Conservation (phyloP, 1,140 invertebrate species). For the Asobara japonica region DNA sequence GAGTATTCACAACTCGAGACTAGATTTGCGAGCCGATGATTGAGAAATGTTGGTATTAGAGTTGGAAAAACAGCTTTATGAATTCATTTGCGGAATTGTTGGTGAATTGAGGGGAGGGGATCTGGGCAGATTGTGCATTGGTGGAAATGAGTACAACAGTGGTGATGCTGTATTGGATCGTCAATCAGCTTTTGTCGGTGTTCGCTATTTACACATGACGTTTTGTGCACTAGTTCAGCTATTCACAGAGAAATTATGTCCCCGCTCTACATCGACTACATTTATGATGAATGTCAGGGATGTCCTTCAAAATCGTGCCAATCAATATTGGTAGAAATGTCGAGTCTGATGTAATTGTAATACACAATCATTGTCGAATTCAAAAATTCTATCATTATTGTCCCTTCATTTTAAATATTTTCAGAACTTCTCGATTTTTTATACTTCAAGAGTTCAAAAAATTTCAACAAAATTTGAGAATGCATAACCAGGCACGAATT, state of each 20-base stretch:
- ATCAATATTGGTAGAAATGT: background rate
- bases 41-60: background rate
- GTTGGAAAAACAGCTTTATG: background rate
- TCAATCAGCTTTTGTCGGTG: slow-evolving; percentile 16
- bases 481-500: too few relatives aligned
- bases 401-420: too few relatives aligned
- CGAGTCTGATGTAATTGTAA: background rate
- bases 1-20: background rate
- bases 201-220: slow-evolving; percentile 1
- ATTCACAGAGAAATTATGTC: slow-evolving; percentile 36
- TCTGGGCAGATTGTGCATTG: background rate
- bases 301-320: slow-evolving; percentile 16
- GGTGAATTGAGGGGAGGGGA: background rate
- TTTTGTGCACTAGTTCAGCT: slow-evolving; percentile 39
- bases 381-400: too few relatives aligned
- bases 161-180: background rate
- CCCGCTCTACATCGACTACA: slow-evolving; percentile 32
- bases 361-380: too few relatives aligned
- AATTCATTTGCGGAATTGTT: slow-evolving; percentile 1
- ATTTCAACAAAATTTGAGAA: too few relatives aligned
- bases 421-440: too few relatives aligned
- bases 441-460: too few relatives aligned
- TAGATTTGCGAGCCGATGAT: background rate
- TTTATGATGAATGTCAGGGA: slow-evolving; percentile 33
- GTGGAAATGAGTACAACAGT: background rate